Base-by-base conservation (phyloP, 1,140 invertebrate species). In the Drosophila athabasca region DNA sequence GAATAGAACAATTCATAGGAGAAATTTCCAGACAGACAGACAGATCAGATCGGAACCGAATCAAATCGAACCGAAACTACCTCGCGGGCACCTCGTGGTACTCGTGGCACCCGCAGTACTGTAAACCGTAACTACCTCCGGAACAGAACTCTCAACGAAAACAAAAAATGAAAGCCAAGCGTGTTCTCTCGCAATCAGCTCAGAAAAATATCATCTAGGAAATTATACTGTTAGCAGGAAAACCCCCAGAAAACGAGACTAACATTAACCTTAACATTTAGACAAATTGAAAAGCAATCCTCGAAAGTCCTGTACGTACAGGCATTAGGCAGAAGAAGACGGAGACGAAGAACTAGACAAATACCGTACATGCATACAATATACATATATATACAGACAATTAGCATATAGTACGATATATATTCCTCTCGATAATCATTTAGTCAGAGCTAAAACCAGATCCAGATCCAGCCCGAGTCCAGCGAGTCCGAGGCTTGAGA, bases 381-480 rank as follows among this genome's bases (percentile, higher is more conserved):
- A 75, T 66, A 88, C 57, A 17, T 57, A 67, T 75, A 67, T 60
- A 59, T 52, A 29, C 29, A 31, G 31, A 31, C 31, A 31, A 31
- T 31, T 31, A 31, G 31, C 31, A 9, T 31, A 8, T 31, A 31
- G 1, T 31, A 31, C 29, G 7, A 31, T 78, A 78, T 77, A 64
- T 84, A 79, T 75, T 57, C 55, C 55, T 54, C 75, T 69, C 67
- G 82, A 87, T 87, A 87, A 87, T 87, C 82, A 87, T 78, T 72
- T 76, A 87, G 71, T 74, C 76, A 73, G 54, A 68, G 59, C 59
- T 69, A 39, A 39, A 39, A 0, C 76, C 67, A 50, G 50, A 68
- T 55, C 64, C 29, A 31, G 31, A 31, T 31, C 31, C 31, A 31
- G 31, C 26, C 7, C 26, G 26, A 6, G 26, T 19, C 1, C 17